phyloP scores from a whole-genome alignment of 2,888 invertebrate genomes.

The Acholoe squamosa region DNA sequence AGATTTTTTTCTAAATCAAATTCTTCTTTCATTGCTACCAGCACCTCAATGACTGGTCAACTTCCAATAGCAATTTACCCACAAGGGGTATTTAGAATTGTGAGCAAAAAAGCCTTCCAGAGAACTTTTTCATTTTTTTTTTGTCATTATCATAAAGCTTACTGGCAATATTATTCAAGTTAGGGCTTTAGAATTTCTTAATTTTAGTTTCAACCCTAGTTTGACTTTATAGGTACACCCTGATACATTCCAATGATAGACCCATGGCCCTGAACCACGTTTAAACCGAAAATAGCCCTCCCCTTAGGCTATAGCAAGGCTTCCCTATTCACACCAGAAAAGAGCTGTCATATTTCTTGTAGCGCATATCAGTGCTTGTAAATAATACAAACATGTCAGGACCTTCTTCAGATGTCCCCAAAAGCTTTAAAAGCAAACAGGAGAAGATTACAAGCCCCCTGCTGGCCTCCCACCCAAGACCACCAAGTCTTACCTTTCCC shows the following conservation, averaged over 20 bases:
- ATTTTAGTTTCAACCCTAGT: too few relatives aligned
- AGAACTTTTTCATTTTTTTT: too few relatives aligned
- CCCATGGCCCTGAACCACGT: neutral
- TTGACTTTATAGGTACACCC: neutral
- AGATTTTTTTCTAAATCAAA: too few relatives aligned
- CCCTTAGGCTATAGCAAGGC: too few relatives aligned
- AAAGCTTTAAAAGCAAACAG: neutral
- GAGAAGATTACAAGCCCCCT: neutral
- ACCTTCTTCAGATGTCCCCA: neutral
- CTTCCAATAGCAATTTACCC: too few relatives aligned
- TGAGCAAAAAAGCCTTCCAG: too few relatives aligned
- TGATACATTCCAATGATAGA: neutral
- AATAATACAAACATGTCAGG: slow-evolving; percentile 7
- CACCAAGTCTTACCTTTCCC: neutral
- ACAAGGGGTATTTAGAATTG: too few relatives aligned
- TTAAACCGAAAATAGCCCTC: neutral
- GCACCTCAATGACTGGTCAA: too few relatives aligned
- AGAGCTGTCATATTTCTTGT: slow-evolving; percentile 27
- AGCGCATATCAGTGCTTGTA: neutral
- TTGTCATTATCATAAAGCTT: too few relatives aligned
- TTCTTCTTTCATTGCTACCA: too few relatives aligned
- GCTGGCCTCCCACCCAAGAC: neutral
- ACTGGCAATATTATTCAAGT: too few relatives aligned
- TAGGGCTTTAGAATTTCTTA: too few relatives aligned
- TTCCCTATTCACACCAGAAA: neutral